Evolutionary conservation across 2,113 vertebrate species (phyloP).

Genomic region (Elaphurus davidianus): DNA sequence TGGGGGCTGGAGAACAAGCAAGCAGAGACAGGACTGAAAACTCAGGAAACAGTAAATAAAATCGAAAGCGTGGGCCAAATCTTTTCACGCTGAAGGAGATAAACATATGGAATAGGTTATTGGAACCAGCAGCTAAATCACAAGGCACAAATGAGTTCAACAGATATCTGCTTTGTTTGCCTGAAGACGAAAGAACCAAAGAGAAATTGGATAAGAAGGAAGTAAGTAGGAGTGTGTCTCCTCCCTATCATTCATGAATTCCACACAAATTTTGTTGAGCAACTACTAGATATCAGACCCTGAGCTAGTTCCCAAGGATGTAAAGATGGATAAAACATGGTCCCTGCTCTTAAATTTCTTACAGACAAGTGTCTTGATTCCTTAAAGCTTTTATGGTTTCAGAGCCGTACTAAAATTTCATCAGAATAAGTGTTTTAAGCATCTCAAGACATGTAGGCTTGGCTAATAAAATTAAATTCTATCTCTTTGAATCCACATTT

Average conservation of each 20-base stretch:
- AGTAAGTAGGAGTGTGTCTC: background rate
- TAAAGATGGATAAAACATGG: conserved; percentile 60
- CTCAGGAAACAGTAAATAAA: conserved; percentile 72
- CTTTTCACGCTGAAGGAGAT: conserved; percentile 68
- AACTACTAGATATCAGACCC: background rate
- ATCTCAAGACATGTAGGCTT: background rate
- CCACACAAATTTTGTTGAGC: background rate
- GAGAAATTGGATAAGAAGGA: background rate
- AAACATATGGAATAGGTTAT: conserved; percentile 80
- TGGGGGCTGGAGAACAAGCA: background rate
- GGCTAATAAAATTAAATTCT: background rate
- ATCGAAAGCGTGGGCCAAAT: conserved; percentile 30
- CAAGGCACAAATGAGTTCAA: conserved; percentile 76
- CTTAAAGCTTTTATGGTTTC: conserved; percentile 3
- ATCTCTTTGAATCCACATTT: background rate
- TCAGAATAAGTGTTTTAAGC: background rate
- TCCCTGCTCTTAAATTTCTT: conserved; percentile 24
- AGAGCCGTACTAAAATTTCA: background rate
- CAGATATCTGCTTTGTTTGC: conserved; percentile 66
- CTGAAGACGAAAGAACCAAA: conserved; percentile 11
- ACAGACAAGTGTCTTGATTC: background rate
- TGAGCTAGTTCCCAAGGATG: background rate
- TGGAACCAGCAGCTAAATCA: conserved; percentile 58
- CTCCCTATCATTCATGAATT: background rate
- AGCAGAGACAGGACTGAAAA: conserved; percentile 45